Evolutionary conservation across 2,888 invertebrate species (phyloP), one percentile per base, ranked within the genome.

Genomic region (Drosophila nr. medialis): DNA sequence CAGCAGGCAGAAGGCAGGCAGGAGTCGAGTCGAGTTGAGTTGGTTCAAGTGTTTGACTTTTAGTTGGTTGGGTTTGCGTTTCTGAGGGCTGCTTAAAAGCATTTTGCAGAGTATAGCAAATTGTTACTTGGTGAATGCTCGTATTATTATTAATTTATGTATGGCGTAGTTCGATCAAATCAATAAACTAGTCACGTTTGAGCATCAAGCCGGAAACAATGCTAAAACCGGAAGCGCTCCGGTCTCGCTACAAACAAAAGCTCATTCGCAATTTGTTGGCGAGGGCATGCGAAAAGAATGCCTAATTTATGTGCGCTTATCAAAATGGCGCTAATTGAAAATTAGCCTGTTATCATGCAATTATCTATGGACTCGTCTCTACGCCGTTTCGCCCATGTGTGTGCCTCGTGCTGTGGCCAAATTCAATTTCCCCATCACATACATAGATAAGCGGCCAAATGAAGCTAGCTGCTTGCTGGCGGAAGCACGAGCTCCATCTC

Each of bases 311-410:
- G 86, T 83, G 67, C 77, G 81, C 76, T 84, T 84, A 86, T 86
- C 86, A 89, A 86, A 86, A 83, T 82, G 81, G 86, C 83, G 88
- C 89, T 90, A 88, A 88, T 88, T 88, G 90, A 88, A 88, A 88
- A 90, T 89, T 88, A 88, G 90, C 73, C 83, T 86, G 77, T 86
- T 86, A 86, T 86, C 86, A 79, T 76, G 79, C 86, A 89, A 86
- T 86, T 86, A 86, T 86, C 89, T 86, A 76, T 64, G 51, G 70
- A 77, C 78, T 71, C 74, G 51, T 64, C 77, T 55, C 34, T 29
- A 32, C 21, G 13, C 27, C 45, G n/a, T 50, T 18, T 36, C 45
- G 27, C 30, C 13, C 63, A 56, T 58, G 45, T 64, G 58, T 60
- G 49, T 8, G 45, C 56, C 36, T 4, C 21, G 24, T 15, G 5